Percentiles rank a stretch among this genome's conserved stretches.
Conservation (phyloP, 2,797 vertebrate genomes). For the Tokudaia tokunoshimensis region DNA sequence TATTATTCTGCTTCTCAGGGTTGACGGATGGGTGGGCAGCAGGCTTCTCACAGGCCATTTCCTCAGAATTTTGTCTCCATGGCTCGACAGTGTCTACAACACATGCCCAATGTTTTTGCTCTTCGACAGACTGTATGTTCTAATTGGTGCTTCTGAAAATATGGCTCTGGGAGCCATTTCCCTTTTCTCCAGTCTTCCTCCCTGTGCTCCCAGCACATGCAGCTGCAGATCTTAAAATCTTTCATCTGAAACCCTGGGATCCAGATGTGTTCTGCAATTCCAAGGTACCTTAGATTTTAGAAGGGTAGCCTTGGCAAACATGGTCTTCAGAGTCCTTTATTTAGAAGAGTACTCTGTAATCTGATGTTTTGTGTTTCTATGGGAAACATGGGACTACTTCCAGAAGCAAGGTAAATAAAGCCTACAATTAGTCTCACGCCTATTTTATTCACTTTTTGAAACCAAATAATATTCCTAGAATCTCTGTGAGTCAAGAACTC, state of each 20-base stretch:
- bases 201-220: not conserved
- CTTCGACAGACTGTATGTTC: not conserved
- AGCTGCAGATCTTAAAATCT: accelerated
- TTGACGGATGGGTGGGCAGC: too few species aligned
- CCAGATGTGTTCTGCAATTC: not conserved
- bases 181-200: not conserved
- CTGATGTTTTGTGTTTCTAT: not conserved
- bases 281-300: not conserved
- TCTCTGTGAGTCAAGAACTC: not conserved
- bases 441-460: constrained; percentile 3
- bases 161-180: not conserved
- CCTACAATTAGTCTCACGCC: not conserved
- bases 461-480: not conserved
- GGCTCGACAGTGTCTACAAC: not conserved
- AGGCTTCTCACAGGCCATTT: not conserved
- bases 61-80: not conserved
- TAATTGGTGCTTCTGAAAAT: not conserved
- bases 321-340: not conserved
- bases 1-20: not conserved
- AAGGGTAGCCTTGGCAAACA: not conserved
- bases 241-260: not conserved
- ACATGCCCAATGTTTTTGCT: not conserved
- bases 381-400: not conserved
- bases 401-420: not conserved
- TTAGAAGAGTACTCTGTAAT: not conserved